Percentiles rank a stretch among this genome's conserved stretches.
These are phyloP conservation scores for Andinoacara biseriatus DNA, from an alignment of 2,113 vertebrate species.

Conservation along the genomic window DNA sequence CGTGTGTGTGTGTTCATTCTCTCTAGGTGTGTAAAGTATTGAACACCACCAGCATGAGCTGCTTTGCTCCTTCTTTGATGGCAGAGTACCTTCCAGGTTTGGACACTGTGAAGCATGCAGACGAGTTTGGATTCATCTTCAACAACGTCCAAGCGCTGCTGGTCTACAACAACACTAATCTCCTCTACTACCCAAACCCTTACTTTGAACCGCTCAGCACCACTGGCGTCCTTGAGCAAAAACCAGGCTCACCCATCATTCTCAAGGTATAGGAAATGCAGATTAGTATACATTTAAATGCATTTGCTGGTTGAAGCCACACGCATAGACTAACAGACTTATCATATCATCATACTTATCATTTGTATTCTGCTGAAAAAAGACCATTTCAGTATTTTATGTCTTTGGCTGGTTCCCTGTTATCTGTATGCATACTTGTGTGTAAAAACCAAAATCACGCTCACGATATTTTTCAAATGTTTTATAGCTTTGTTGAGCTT, in stretches of 20 bases:
- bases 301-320: not conserved
- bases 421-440: not conserved
- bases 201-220: constrained; percentile 93
- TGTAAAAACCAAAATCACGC: not conserved
- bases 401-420: not conserved
- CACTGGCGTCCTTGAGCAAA: constrained; percentile 91
- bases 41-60: constrained; percentile 89
- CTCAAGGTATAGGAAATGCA: constrained; percentile 85
- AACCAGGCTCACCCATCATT: constrained; percentile 96
- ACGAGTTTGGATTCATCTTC: constrained; percentile 97
- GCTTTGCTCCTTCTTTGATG: constrained; percentile 88
- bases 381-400: not conserved
- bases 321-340: not conserved
- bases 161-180: constrained; percentile 96
- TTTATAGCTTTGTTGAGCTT: not conserved
- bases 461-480: not conserved
- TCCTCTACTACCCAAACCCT: constrained; percentile 96
- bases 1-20: not conserved
- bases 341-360: not conserved
- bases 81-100: constrained; percentile 86
- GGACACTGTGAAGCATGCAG: constrained; percentile 90
- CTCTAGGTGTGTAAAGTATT: constrained; percentile 89
- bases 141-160: constrained; percentile 96
- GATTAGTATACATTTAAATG: not conserved
- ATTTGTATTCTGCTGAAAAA: not conserved